Percentiles rank a stretch among this genome's conserved stretches.
Conservation (phyloP, 2,797 vertebrate genomes). For the Carcharodon carcharias region DNA sequence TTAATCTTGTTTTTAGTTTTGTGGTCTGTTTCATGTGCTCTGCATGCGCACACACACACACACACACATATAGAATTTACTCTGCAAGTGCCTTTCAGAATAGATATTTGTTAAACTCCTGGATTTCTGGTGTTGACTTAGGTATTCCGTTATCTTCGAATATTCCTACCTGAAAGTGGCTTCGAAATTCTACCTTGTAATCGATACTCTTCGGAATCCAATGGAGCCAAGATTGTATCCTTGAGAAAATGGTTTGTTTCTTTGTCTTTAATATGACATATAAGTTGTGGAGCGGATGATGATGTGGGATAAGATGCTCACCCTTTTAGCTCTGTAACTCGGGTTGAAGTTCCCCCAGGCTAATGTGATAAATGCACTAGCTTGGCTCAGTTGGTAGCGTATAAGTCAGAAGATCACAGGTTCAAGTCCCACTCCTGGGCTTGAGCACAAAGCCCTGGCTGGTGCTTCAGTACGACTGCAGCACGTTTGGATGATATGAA, state of each 20-base stretch:
- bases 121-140: conserved; percentile 45
- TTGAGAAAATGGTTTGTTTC: conserved; percentile 72
- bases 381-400: not conserved
- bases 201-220: conserved; percentile 84
- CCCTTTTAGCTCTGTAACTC: not conserved
- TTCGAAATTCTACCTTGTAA: conserved; percentile 78
- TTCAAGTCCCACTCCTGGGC: not conserved
- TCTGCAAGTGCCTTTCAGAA: not conserved
- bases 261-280: not conserved
- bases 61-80: not conserved
- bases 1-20: not conserved
- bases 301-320: not conserved
- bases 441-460: not conserved
- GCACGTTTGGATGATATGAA: not conserved
- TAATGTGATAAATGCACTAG: not conserved
- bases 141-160: conserved; percentile 81
- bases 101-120: not conserved
- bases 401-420: not conserved
- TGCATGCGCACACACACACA: not conserved
- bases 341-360: not conserved
- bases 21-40: not conserved
- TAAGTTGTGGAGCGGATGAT: not conserved
- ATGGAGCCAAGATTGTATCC: conserved; percentile 82
- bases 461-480: not conserved
- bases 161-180: conserved; percentile 84